Base-by-base conservation (phyloP, 2,113 vertebrate species). In the Cheirogaleus medius region DNA sequence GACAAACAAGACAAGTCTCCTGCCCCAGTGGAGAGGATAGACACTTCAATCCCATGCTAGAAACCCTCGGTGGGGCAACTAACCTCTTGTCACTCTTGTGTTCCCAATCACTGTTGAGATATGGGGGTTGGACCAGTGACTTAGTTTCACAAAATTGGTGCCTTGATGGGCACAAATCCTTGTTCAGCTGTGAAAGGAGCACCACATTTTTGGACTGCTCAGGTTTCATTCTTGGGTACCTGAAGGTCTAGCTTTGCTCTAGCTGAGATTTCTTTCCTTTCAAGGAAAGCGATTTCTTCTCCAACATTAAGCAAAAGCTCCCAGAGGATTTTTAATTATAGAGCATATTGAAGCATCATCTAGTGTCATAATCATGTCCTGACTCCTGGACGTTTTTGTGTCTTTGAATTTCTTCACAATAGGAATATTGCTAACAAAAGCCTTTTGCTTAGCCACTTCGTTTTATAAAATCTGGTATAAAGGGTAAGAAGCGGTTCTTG, bases 391-490 rank as follows among this genome's bases (percentile, higher is more conserved):
- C 52, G 29, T 86, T 92, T 84, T 47, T 27, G 14, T 49, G 37
- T 66, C 74, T 91, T 82, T 89, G 73, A 73, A 27, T 89, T 71
- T 88, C 25, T 52, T 96, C 94, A 42, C 87, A 66, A 7, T 27
- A 83, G 93, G 54, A 78, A 34, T 34, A 32, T 17, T 25, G 54
- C 42, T 94, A 90, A 76, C 1, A 1, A 54, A 77, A 74, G 49
- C 49, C n/a, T 54, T 32, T 71, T 32, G 6, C 8, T 69, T 9
- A 17, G 81, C 68, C 7, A 20, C 60, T 84, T 56, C 0, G 0
- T 47, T 89, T 90, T 39, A 52, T 27, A 44, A n/a, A 93, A 54
- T 60, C 77, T 49, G 20, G 20, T n/a, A 80, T 54, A 9, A 60
- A 37, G 44, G 81, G 63, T 29, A 32, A 64, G 80, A 56, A 25